Evolutionary conservation across 2,888 invertebrate genomes (phyloP).

Genomic region (Epistrophe grossulariae): DNA sequence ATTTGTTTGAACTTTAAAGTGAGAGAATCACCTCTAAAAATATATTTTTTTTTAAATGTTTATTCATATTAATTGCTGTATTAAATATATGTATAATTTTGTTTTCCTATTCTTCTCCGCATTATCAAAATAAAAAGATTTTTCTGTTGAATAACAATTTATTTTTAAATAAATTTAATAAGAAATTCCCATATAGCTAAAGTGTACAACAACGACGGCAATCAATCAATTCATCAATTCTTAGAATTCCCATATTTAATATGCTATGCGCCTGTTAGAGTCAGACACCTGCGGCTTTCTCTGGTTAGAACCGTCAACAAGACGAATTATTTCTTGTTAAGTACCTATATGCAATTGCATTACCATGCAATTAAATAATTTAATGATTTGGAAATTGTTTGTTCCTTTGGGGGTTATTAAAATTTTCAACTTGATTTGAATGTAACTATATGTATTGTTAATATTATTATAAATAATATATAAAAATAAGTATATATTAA

Average conservation of each 20-base stretch:
- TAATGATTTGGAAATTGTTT: conserved; percentile 4
- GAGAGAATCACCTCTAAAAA: background rate
- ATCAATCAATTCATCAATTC: conserved; percentile 39
- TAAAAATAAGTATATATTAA: no score
- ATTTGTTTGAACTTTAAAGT: conserved; percentile 5
- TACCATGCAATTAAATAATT: conserved; percentile 5
- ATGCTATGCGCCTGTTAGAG: conserved; percentile 4
- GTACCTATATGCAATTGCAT: conserved; percentile 9
- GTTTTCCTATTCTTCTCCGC: background rate
- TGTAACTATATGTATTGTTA: background rate
- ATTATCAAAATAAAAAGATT: conserved; percentile 21
- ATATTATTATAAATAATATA: no score
- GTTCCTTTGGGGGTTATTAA: background rate
- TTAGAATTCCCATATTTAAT: conserved; percentile 26
- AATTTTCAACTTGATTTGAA: background rate
- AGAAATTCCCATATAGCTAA: background rate
- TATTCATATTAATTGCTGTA: background rate
- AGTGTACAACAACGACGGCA: background rate
- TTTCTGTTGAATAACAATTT: conserved; percentile 3
- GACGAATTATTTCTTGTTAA: background rate
- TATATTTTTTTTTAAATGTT: conserved; percentile 17
- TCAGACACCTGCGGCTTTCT: conserved; percentile 22
- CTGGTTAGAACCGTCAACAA: background rate
- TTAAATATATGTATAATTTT: no score
- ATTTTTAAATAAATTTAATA: conserved; percentile 5